Evolutionary conservation across 2,113 vertebrate species (phyloP).

Genomic region (Silurus asotus): DNA sequence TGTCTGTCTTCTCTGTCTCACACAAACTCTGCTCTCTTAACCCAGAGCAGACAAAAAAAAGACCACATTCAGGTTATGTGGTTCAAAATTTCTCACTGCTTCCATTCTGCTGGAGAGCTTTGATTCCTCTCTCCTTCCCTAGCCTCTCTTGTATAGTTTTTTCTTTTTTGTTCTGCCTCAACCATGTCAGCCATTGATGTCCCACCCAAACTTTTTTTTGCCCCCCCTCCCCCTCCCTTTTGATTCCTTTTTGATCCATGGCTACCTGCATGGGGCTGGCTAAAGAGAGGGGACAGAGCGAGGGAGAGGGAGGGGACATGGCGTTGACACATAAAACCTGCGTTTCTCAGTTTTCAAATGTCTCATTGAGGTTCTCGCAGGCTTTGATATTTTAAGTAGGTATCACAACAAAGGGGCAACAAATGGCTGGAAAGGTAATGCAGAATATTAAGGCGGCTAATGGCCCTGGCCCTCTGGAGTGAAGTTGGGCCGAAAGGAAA

Average conservation of each 20-base stretch:
- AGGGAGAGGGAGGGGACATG: constrained; percentile 68
- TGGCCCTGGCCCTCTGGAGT: constrained; percentile 69
- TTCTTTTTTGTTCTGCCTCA: constrained; percentile 78
- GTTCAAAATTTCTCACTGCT: constrained; percentile 55
- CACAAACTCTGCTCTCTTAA: not conserved
- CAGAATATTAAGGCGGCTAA: constrained; percentile 72
- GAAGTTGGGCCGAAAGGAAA: constrained; percentile 71
- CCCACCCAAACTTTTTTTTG: constrained; percentile 75
- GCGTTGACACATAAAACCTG: constrained; percentile 85
- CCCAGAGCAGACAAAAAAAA: constrained; percentile 17
- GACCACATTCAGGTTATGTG: constrained; percentile 64
- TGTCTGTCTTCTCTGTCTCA: constrained; percentile 8
- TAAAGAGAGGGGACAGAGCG: constrained; percentile 53
- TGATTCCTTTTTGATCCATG: constrained; percentile 78
- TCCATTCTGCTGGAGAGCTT: constrained; percentile 74
- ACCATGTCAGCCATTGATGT: constrained; percentile 74
- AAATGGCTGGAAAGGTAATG: constrained; percentile 75
- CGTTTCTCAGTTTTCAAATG: constrained; percentile 90
- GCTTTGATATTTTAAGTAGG: constrained; percentile 95
- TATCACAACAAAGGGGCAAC: constrained; percentile 83
- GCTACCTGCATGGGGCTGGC: constrained; percentile 67
- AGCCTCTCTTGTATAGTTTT: constrained; percentile 66
- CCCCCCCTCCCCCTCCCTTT: constrained; percentile 32
- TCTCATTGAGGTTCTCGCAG: constrained; percentile 80
- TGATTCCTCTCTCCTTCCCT: constrained; percentile 64